Base-by-base conservation (phyloP, 2,888 invertebrate species). In the Nephrotoma guestfalica region DNA sequence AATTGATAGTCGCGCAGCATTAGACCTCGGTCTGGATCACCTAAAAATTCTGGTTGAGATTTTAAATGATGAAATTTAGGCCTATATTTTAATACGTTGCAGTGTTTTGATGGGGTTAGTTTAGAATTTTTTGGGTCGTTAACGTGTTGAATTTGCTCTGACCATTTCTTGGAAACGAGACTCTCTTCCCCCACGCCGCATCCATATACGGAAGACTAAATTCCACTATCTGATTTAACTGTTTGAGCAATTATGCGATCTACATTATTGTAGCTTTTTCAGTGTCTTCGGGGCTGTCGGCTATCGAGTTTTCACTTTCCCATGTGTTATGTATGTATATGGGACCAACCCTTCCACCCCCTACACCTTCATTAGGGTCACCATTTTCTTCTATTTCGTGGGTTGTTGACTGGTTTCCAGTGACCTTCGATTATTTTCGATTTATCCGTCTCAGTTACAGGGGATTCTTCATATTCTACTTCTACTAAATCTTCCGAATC, bases 271-370 rank as follows among this genome's bases (percentile, higher is more conserved):
- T 98, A 98, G 89, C 97, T 97, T 91, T 97, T 96, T 99, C 99
- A 87, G 98, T 95, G 91, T 99, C 99, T 92, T 99, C 99, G 85
- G 98, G 98, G 6, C 97, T 96, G n/a, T n/a, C n/a, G 0, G 98
- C 98, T 45, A 99, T 92, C 47, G 97, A 95, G 87, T 93, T 93
- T 90, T 97, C 97, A 0, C 97, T 97, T 91, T 99, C 99, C 99
- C 99, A 99, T 0, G 99, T 99, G 90, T 99, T 99, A 92, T 99
- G 99, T n/a, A n/a, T n/a, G n/a, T 89, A 99, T 97, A 91, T 99
- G 97, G 15, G 99, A 97, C 99, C 99, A 99, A 88, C 97, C 97
- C 91, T 98, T 98, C 99, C 99, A 99, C 93, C 93, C 91, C 96
- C 93, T 89, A 93, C 93, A 88, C 93, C 94, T 88, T 94, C 94